Base-by-base conservation (phyloP, 2,888 invertebrate genomes). In the Unio delphinus region DNA sequence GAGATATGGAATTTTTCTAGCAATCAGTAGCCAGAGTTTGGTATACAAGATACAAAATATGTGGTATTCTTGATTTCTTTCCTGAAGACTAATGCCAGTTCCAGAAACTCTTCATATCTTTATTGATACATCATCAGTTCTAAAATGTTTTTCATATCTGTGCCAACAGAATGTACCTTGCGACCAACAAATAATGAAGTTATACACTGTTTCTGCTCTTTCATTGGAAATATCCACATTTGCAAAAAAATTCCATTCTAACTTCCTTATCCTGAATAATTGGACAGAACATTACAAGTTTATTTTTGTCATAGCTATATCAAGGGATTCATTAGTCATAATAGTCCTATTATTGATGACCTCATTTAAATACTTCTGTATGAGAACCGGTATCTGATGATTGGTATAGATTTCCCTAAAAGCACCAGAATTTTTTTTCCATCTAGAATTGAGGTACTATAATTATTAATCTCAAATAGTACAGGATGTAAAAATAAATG, bases 61-160 rank as follows among this genome's bases (percentile, higher is more conserved):
- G 15, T 15, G 15, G 8, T 45, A 45, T 45, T 45, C 11, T 15
- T 11, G 11, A 45, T 45, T 45, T 45, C 15, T 11, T 11, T 2
- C 45, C 11, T 45, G 45, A 45, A 45, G 45, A 11, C 11, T 68
- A 34, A 69, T 65, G 17, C 71, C 74, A 26, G 68, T 69, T 23
- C 69, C 71, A 30, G 65, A 55, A 4, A 45, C 54, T 54, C 45
- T 64, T 8, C 65, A 64, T 15, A 65, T 74, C 71, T 69, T 74
- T 4, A 72, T 69, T 30, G 71, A 64, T n/a, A 69, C 69, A 45
- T 69, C 69, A 64, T 72, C 63, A 68, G 63, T 72, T 4, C 69
- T 65, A 30, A 72, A 72, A 1, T 45, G 57, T 64, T 7, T 6
- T 65, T 55, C 17, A 68, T 60, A 30, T 57, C 7, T 20, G 68